These are phyloP conservation scores for Ricordea florida DNA, from an alignment of 92 coral and sea anemone species.

Conservation along the genomic window DNA sequence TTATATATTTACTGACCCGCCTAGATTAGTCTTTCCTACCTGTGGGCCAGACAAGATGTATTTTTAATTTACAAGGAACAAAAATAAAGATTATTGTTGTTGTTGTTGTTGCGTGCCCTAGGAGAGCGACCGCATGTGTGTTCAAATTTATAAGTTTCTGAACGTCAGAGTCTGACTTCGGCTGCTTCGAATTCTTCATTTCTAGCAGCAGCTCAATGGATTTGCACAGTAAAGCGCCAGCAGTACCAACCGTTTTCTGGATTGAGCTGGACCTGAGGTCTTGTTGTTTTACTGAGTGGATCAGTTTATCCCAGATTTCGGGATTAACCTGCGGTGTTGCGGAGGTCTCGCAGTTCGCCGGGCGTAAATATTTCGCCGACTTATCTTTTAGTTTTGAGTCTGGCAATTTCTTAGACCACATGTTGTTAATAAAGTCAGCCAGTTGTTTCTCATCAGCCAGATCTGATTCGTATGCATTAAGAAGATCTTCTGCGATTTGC, in stretches of 20 bases:
- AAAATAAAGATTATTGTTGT: too few species aligned
- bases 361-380: conserved; percentile 33
- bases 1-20: too few species aligned
- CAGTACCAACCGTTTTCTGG: conserved; percentile 2
- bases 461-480: background rate
- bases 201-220: too few species aligned
- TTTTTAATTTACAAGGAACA: too few species aligned
- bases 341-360: conserved; percentile 35
- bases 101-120: too few species aligned
- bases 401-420: conserved; percentile 36
- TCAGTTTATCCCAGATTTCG: conserved; percentile 16
- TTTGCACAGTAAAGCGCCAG: too few species aligned
- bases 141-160: too few species aligned
- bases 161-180: too few species aligned
- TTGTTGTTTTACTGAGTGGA: conserved; percentile 8
- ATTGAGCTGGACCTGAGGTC: conserved; percentile 18
- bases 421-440: conserved; percentile 22
- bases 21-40: too few species aligned
- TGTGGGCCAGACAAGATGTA: too few species aligned
- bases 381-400: conserved; percentile 46
- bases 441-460: conserved; percentile 4
- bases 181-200: too few species aligned
- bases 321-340: conserved; percentile 49
- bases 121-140: too few species aligned
- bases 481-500: conserved; percentile 8